Evolutionary conservation across 2,113 vertebrate species (phyloP).

Genomic region (Dolichotis patagonum): DNA sequence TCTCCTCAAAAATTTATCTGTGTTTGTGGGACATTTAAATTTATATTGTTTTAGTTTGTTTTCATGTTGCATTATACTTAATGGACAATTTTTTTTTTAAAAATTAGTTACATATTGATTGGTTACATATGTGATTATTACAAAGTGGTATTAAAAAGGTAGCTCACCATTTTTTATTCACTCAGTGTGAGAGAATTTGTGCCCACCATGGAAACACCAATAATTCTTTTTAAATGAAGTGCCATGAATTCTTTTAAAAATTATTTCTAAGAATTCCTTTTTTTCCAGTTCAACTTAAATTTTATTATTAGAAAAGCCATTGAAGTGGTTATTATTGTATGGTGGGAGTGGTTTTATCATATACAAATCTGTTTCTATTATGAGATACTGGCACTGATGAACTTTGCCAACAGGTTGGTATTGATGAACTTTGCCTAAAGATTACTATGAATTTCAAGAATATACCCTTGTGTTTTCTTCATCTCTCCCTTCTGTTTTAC

Average conservation of each 20-base stretch:
- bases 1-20: conserved; percentile 77
- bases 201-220: conserved; percentile 62
- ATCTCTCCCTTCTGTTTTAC: conserved; percentile 79
- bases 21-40: conserved; percentile 80
- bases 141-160: conserved; percentile 73
- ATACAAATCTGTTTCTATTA: conserved; percentile 79
- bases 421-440: conserved; percentile 67
- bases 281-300: conserved; percentile 73
- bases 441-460: conserved; percentile 72
- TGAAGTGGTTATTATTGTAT: conserved; percentile 59
- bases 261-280: conserved; percentile 50
- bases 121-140: conserved; percentile 67
- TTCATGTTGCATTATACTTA: conserved; percentile 71
- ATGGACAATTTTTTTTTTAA: conserved; percentile 72
- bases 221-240: conserved; percentile 63
- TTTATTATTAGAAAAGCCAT: conserved; percentile 75
- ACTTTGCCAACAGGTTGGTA: conserved; percentile 62
- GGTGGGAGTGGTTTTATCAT: conserved; percentile 48
- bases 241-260: conserved; percentile 64
- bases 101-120: conserved; percentile 74
- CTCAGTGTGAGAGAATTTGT: conserved; percentile 51
- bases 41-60: conserved; percentile 76
- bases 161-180: conserved; percentile 64
- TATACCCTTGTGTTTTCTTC: conserved; percentile 77
- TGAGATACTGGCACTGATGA: conserved; percentile 68